Base-by-base conservation (phyloP, 2,888 invertebrate genomes). In the Neoascia interrupta region DNA sequence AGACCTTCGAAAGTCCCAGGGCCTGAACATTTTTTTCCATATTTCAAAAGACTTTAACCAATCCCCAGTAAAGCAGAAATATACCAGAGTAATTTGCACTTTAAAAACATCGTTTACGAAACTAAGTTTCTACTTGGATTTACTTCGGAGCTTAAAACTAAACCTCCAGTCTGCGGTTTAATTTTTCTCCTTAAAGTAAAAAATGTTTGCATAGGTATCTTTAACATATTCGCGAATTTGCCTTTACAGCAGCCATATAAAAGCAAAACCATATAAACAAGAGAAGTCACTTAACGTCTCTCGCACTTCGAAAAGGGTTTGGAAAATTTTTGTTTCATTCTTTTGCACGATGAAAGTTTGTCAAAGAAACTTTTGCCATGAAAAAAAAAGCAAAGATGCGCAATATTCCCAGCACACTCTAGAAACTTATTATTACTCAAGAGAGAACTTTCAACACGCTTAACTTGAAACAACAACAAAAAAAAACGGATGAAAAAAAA, bases 221-320 rank as follows among this genome's bases (percentile, higher is more conserved):
- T n/a, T n/a, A n/a, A n/a, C n/a, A n/a, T n/a, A n/a, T n/a, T n/a
- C n/a, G n/a, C n/a, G n/a, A n/a, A n/a, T n/a, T n/a, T n/a, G n/a
- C n/a, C n/a, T n/a, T n/a, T n/a, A n/a, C n/a, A n/a, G n/a, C n/a
- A 56, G 49, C 37, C 43, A 41, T 34, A 49, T 41, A 28, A 56
- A 34, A 56, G 41, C 37, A 21, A 56, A 37, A 51, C 41, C 56
- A 16, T 41, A n/a, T n/a, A 63, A 69, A 75, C 49, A 69, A 63
- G 63, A 47, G 56, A 61, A 69, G 56, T 69, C 75, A 75, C 69
- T 75, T 75, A 69, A 69, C 61, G 49, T 75, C 41, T 36, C 56
- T 28, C 6, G 8, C 31, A n/a, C n/a, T n/a, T n/a, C n/a, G 34
- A 49, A 75, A 69, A 37, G 56, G 21, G 49, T 10, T 43, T 41